Evolutionary conservation across 2,113 vertebrate species (phyloP).

Genomic region (Illadopsis cleaveri): DNA sequence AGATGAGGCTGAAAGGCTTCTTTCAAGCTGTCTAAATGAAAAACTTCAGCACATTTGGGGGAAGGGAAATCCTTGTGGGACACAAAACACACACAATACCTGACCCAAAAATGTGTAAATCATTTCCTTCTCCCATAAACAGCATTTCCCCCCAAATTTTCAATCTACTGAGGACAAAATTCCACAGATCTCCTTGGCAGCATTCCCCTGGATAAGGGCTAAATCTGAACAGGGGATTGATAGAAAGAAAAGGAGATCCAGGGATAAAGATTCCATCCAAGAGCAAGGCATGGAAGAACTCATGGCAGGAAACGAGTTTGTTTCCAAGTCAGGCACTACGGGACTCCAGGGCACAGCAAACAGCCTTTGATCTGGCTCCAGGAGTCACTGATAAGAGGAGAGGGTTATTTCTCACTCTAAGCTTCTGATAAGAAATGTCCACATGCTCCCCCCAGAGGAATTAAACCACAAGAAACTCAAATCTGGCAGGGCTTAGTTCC

Average conservation of each 20-base stretch:
- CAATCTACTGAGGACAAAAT: not conserved
- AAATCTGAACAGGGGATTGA: not conserved
- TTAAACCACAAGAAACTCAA: not conserved
- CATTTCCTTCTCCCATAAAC: not conserved
- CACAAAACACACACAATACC: not conserved
- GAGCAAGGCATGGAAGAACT: not conserved
- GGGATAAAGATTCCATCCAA: not conserved
- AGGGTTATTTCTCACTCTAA: not conserved
- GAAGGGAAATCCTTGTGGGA: not conserved
- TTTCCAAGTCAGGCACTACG: not conserved
- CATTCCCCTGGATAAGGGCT: not conserved
- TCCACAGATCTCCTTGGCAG: not conserved
- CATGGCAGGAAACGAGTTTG: not conserved
- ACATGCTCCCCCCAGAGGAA: slow-evolving; percentile 24
- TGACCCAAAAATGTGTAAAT: not conserved
- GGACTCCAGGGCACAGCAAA: not conserved
- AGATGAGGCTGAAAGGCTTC: not conserved
- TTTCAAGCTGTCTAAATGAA: not conserved
- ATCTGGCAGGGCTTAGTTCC: not conserved
- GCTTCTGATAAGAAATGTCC: slow-evolving; percentile 20
- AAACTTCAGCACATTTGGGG: not conserved
- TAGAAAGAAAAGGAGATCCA: not conserved
- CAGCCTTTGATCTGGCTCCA: not conserved
- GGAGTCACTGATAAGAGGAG: not conserved
- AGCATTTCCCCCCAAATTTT: not conserved